Evolutionary conservation across 2,113 vertebrate genomes (phyloP), one percentile per base, ranked within the genome.

Genomic region (Peromyscus leucopus): DNA sequence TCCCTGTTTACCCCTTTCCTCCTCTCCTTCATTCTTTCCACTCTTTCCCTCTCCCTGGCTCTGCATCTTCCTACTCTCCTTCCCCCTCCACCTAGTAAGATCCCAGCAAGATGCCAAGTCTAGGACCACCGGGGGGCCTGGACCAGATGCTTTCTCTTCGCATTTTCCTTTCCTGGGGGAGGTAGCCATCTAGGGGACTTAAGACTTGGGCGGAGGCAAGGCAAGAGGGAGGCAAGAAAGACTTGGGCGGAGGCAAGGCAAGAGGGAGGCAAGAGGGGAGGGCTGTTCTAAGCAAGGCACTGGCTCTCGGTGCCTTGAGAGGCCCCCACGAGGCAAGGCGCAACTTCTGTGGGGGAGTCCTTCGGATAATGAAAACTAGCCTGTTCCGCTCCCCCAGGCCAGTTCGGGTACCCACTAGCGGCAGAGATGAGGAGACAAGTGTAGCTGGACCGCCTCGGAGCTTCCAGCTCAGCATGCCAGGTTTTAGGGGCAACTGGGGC

Each of bases 241-340:
- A 0, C n/a, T 19, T 2, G 28, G 39, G 9, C 0, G 0, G 3
- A 31, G 75, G 55, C 24, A 61, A 7, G 10, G 4, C 36, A 42
- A 36, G 10, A 57, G 1, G 5, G 11, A 21, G 26, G 1, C 4
- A n/a, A 39, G n/a, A 11, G 8, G 31, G 19, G 21, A 28, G 13
- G 12, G 5, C 11, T 2, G 19, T 28, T n/a, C 17, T 36, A 15
- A 36, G 17, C 26, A 33, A 22, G 36, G 10, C 10, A 2, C 24
- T 7, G 33, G n/a, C 12, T 42, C 26, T 2, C 1, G 0, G 0
- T 1, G 72, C 22, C 10, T 2, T 0, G 71, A 2, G 63, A 63
- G 9, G 1, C 17, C 7, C 2, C 13, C 7, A 0, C n/a, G 42
- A 13, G 16, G 10, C 33, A 17, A 71, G 22, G 42, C 31, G 33